Evolutionary conservation across 2,113 vertebrate genomes (phyloP), one percentile per base, ranked within the genome.

Genomic region (Cromileptes altivelis): DNA sequence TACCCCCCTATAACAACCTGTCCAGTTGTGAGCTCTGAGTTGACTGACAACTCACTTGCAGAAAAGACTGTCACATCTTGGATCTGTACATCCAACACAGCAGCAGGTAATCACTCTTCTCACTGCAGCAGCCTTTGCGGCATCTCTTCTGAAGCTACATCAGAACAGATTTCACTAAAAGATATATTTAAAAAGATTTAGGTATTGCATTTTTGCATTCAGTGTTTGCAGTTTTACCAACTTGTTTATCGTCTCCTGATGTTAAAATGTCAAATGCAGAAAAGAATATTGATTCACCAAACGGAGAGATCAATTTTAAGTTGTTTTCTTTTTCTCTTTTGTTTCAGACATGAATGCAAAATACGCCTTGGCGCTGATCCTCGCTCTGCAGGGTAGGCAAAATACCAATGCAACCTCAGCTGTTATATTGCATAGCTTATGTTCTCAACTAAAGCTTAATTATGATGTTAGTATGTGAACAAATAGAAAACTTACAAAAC

Each of bases 311-410:
- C 0, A 30, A 4, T 37, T 72, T 57, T 33, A 14, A 45, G 19
- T 70, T 57, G 6, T 52, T n/a, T 58, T 55, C 1, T 81, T 0
- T 42, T 62, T 49, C 61, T 76, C 21, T 88, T 70, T 85, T 84
- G 21, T 93, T 93, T 50, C 89, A 95, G 94, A 94, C 6, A 95
- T 95, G 95, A 91, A 93, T 61, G 73, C 91, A 84, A 96, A 95
- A 86, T 85, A 89, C 13, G 70, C 69, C 30, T 50, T 96, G 33
- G 94, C 90, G 49, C 88, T 95, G 75, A 75, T 96, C 83, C 90
- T 96, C 33, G 85, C 90, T 79, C 92, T 96, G 88, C 95, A 96
- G 94, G 96, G 96, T 96, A 94, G 94, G 58, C 56, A 77, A 61
- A 17, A 53, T 21, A 53, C 9, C 6, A 74, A 4, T 47, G 42